Conservation (phyloP, 2,888 invertebrate species). For the Myopa testacea region DNA sequence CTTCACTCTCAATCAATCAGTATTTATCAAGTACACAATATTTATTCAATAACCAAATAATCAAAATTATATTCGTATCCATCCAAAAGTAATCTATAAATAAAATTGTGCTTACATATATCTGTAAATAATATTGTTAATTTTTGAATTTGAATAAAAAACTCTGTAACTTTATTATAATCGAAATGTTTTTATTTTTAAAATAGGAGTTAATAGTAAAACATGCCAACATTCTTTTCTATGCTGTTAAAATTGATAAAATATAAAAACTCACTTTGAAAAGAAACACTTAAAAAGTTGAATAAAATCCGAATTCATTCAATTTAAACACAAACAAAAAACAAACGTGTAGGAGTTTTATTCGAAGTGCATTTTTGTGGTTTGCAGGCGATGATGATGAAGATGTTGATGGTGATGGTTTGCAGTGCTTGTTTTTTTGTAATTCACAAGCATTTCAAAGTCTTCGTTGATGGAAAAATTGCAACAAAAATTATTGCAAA, state of each 20-base stretch:
- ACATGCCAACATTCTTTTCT: background rate
- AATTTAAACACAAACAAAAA: too few relatives aligned
- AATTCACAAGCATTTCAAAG: too few relatives aligned
- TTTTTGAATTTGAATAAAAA: conserved; percentile 6
- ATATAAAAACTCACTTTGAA: background rate
- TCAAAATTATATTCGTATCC: background rate
- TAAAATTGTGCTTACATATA: background rate
- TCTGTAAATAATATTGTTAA: conserved; percentile 17
- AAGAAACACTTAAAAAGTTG: too few relatives aligned
- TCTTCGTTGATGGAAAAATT: too few relatives aligned
- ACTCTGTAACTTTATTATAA: background rate
- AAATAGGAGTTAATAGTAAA: background rate
- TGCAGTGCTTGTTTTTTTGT: too few relatives aligned
- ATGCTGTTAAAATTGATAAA: background rate
- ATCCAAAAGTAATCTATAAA: background rate
- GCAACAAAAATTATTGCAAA: too few relatives aligned
- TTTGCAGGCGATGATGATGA: too few relatives aligned
- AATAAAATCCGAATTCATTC: too few relatives aligned
- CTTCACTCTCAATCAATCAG: background rate
- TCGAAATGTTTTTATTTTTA: background rate
- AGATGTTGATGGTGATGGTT: too few relatives aligned
- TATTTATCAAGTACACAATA: background rate
- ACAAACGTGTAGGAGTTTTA: too few relatives aligned
- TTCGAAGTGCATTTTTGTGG: too few relatives aligned
- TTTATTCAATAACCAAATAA: background rate